These are phyloP conservation scores for Embiotoca jacksoni DNA, from an alignment of 2,113 vertebrate species.

Conservation along the genomic window DNA sequence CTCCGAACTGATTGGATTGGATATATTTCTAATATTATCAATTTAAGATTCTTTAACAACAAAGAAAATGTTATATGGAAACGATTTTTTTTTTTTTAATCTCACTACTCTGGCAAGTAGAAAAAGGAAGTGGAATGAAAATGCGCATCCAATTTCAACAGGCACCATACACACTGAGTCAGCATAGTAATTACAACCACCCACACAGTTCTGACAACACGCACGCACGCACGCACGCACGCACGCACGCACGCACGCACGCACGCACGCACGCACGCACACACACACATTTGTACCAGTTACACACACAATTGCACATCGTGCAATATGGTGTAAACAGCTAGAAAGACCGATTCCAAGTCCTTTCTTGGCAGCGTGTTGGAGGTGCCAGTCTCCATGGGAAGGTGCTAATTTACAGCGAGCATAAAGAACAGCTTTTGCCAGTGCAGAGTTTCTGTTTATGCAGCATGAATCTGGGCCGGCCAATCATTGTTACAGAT, in stretches of 20 bases:
- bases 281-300: not conserved
- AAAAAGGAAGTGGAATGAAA: conserved; percentile 6
- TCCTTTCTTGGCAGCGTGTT: conserved; percentile 33
- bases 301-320: conserved; percentile 16
- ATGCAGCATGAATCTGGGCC: conserved; percentile 4
- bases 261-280: not conserved
- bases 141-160: not conserved
- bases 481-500: not conserved
- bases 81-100: too few relatives aligned
- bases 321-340: conserved; percentile 39
- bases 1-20: too few relatives aligned
- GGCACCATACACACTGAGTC: conserved; percentile 16
- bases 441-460: conserved; percentile 4
- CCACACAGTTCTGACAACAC: conserved; percentile 5
- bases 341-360: conserved; percentile 37
- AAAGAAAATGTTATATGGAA: too few relatives aligned
- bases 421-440: conserved; percentile 20
- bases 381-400: conserved; percentile 54
- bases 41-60: too few relatives aligned
- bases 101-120: not conserved
- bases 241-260: not conserved
- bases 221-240: not conserved
- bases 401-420: conserved; percentile 49
- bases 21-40: too few relatives aligned
- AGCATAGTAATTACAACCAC: conserved; percentile 35